Conservation (phyloP, 2,113 vertebrate genomes). For the Falco punctatus region DNA sequence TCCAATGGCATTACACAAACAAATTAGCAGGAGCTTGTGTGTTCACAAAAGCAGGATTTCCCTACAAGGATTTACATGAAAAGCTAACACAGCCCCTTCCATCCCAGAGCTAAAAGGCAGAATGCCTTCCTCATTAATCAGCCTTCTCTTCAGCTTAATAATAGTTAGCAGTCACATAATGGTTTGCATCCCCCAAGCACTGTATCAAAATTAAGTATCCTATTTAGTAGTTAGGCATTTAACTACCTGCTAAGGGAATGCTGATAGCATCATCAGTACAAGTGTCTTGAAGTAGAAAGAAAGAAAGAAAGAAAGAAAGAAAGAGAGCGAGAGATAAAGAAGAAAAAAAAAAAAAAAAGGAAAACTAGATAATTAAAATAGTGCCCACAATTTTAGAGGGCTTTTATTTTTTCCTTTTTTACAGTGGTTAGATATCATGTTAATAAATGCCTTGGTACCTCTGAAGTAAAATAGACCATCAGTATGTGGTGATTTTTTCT, state of each 20-base stretch:
- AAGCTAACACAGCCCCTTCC: neutral
- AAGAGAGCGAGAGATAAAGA: too few relatives aligned
- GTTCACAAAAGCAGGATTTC: neutral
- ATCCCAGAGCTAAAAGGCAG: neutral
- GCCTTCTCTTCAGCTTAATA: neutral
- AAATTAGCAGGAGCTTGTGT: neutral
- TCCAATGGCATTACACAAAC: neutral
- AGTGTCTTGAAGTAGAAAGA: neutral
- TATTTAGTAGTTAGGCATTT: neutral
- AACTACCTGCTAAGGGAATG: neutral
- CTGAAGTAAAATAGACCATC: neutral
- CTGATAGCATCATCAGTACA: neutral
- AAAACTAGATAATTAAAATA: neutral
- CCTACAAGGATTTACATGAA: neutral
- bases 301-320: neutral
- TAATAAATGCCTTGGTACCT: constrained; percentile 6
- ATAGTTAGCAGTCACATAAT: neutral
- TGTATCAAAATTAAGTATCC: neutral
- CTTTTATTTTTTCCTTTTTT: neutral
- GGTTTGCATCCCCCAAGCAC: neutral
- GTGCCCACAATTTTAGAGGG: neutral
- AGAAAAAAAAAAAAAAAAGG: neutral
- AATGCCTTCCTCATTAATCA: constrained; percentile 3
- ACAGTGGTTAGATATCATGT: neutral
- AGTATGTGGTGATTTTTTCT: neutral